These are phyloP conservation scores for Simalia tracyae DNA, from an alignment of 2,797 vertebrate genomes.

Conservation along the genomic window DNA sequence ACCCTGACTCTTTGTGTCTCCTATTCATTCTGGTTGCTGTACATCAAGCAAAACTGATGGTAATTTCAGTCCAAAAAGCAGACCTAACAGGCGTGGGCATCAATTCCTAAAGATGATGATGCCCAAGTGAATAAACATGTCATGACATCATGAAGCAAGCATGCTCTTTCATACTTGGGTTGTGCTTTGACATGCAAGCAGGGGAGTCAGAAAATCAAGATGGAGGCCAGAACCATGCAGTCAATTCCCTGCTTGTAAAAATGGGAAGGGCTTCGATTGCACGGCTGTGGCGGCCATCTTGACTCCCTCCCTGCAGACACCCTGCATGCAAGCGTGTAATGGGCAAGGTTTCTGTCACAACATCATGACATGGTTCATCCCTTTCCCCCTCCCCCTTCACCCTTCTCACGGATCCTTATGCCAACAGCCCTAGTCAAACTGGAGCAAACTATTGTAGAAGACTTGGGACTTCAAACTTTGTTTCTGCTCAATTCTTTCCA, in stretches of 20 bases:
- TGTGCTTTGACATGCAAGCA: not conserved
- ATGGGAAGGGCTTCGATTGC: conserved; percentile 37
- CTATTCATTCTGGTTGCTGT: conserved; percentile 47
- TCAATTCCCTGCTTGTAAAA: conserved; percentile 40
- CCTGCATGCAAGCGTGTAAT: not conserved
- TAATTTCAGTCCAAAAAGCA: not conserved
- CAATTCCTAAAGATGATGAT: not conserved
- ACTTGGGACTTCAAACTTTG: conserved; percentile 46
- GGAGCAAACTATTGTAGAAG: not conserved
- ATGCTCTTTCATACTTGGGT: not conserved
- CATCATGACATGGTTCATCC: not conserved
- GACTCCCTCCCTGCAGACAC: not conserved
- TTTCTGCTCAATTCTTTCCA: conserved; percentile 45
- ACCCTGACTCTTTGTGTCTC: not conserved
- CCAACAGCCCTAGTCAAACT: not conserved
- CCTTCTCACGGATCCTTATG: not conserved
- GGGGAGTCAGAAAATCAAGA: not conserved
- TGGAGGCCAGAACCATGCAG: not conserved
- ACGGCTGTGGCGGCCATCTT: not conserved
- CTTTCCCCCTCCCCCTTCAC: not conserved
- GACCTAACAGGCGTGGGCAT: not conserved
- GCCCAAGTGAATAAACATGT: not conserved
- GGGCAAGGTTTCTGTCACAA: not conserved
- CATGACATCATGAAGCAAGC: not conserved
- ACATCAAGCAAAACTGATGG: conserved; percentile 33